Evolutionary conservation across 2,888 invertebrate species (phyloP).

Genomic region (Drosophila anomalipes): DNA sequence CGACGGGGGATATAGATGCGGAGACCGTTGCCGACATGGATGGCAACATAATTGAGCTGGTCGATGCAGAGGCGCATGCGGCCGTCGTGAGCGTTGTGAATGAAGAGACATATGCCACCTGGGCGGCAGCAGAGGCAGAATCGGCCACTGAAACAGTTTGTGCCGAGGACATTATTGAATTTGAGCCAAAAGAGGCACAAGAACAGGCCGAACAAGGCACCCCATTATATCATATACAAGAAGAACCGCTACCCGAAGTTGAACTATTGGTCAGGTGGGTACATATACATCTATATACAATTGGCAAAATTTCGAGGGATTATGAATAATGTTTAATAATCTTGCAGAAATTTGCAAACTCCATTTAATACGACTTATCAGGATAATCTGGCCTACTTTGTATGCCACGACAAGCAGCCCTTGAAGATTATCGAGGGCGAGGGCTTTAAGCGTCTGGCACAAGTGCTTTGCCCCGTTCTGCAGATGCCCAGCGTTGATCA

Average conservation of each 20-base stretch:
- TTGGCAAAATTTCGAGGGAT: not conserved
- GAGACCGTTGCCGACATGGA: constrained; percentile 20
- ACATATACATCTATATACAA: not conserved
- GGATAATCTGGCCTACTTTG: constrained; percentile 50
- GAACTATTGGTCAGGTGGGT: constrained; percentile 17
- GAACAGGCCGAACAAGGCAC: constrained; percentile 23
- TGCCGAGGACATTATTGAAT: constrained; percentile 58
- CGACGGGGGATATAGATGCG: not conserved
- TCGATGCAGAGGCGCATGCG: constrained; percentile 40
- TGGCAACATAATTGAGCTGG: constrained; percentile 47
- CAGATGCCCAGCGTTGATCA: constrained; percentile 41
- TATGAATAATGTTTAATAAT: not conserved
- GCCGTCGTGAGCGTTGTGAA: constrained; percentile 39
- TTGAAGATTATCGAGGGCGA: constrained; percentile 43
- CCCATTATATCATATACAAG: constrained; percentile 25
- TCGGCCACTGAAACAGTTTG: constrained; percentile 49
- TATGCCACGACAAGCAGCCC: constrained; percentile 56
- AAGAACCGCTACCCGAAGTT: constrained; percentile 15
- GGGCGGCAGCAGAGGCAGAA: constrained; percentile 39
- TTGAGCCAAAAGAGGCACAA: constrained; percentile 52
- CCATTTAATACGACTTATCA: not conserved
- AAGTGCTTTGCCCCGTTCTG: constrained; percentile 35
- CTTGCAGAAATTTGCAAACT: constrained; percentile 24
- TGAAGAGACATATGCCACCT: constrained; percentile 44
- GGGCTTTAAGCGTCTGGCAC: constrained; percentile 43